Evolutionary conservation across 2,797 vertebrate species (phyloP), one percentile per base, ranked within the genome.

Genomic region (Melopsittacus undulatus): DNA sequence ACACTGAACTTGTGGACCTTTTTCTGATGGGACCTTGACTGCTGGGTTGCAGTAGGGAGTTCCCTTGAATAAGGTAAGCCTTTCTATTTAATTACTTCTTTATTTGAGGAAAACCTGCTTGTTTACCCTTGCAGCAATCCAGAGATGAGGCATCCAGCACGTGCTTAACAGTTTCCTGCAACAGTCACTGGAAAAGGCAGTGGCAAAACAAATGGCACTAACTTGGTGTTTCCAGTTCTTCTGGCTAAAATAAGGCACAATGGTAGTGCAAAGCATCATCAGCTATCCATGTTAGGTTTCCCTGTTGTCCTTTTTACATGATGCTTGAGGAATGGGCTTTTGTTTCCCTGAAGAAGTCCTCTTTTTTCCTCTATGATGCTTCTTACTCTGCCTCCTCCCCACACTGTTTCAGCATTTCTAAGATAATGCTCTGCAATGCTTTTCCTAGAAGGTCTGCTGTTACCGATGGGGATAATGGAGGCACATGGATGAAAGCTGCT

Each of bases 401-500:
- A 32, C 48, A 92, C 61, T 97, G 95, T 59, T 93, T 81, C 87
- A 98, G 66, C 91, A 97, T 95, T 84, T 96, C 94, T 76, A 45
- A 83, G 82, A 98, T 96, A 95, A 98, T 93, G 61, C 66, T 91
- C 90, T 97, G 97, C 92, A 99, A 97, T 63, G 97, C 97, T 95
- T 97, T 98, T 23, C 98, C 98, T 91, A 99, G 97, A 83, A 95
- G 85, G 49, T 97, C 97, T 78, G 96, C 92, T 23, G 97, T 97
- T 76, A 98, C 79, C 2, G 74, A 30, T 18, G 32, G 62, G 13
- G 98, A 98, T 87, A 97, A 88, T 2, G 97, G 97, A 36, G 98
- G 98, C 18, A 99, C 83, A 0, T 98, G 98, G 96, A 99, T 97
- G 90, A 99, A 97, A 8, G 95, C 98, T 3, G 98, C 98, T 49